Evolutionary conservation across 1,140 invertebrate genomes (phyloP).

Genomic region (Pseudomyrmex gracilis): DNA sequence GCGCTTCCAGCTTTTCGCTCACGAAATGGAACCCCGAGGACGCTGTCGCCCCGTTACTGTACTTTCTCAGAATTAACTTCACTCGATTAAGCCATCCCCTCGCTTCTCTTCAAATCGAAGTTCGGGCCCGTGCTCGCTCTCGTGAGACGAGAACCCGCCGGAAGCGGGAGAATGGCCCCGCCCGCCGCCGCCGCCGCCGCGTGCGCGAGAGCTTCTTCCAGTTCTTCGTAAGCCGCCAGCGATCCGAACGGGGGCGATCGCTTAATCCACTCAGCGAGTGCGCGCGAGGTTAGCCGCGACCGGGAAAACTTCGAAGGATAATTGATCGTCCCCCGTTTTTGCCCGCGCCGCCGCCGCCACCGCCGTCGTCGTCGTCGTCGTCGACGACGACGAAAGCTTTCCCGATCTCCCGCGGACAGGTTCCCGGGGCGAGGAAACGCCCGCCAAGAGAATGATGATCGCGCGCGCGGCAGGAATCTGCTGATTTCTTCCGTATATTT

Average conservation of each 20-base stretch:
- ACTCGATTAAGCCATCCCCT: conserved; percentile 73
- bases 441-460: conserved; percentile 57
- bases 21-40: conserved; percentile 1
- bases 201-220: conserved; percentile 35
- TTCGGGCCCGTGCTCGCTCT: conserved; percentile 62
- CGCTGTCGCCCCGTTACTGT: conserved; percentile 51
- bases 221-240: conserved; percentile 48
- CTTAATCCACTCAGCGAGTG: conserved; percentile 71
- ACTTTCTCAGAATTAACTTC: conserved; percentile 79
- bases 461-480: conserved; percentile 44
- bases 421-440: conserved; percentile 45
- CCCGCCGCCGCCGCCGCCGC: background rate
- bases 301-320: conserved; percentile 62
- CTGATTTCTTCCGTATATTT: conserved; percentile 59
- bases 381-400: conserved; percentile 60
- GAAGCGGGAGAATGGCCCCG: conserved; percentile 30
- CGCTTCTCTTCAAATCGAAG: conserved; percentile 69
- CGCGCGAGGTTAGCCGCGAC: conserved; percentile 51
- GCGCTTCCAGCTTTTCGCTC: conserved; percentile 14
- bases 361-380: too few species aligned
- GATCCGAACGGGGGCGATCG: conserved; percentile 60
- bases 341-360: background rate
- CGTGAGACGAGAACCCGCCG: conserved; percentile 54
- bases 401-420: conserved; percentile 44
- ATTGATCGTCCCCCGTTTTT: conserved; percentile 70